Base-by-base conservation (phyloP, 2,797 vertebrate genomes). In the Neosilurus mollespiculum region DNA sequence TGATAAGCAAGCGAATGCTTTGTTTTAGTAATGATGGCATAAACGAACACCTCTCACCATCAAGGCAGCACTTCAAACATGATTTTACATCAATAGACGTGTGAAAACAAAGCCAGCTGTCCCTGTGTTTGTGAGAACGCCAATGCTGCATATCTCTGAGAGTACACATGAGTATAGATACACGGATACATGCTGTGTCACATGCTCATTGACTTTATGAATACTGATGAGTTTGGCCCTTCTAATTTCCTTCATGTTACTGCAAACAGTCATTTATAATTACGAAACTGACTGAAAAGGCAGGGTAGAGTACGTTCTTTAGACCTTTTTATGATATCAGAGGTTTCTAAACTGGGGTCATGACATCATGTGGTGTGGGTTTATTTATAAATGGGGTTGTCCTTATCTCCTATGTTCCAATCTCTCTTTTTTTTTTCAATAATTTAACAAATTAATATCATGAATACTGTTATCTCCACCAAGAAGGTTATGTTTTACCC, bases 21-120 rank as follows among this genome's bases (percentile, higher is more conserved):
- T 94, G 94, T 94, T 95, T 94, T 90, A 92, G 92, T 94, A 95
- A 94, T 94, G 93, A 94, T 22, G 90, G 92, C 93, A 93, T 94
- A 94, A 93, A 93, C 81, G 75, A 85, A 87, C 69, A 65, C 37
- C 78, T 85, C 70, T 83, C 89, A 87, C 89, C 90, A 87, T 89
- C 85, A 62, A 83, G 59, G 81, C 89, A 14, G 88, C 92, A 88
- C 90, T 88, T 91, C 90, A 90, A 91, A 91, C 90, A 92, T 87
- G 87, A 83, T 87, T 88, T 64, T 84, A 69, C 89, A 85, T 93
- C 92, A 85, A 90, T 91, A 87, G 83, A 61, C 62, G 83, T 84
- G 78, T 82, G 73, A 65, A 88, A 84, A 87, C 88, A 87, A 88
- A 89, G 66, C 84, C 79, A 54, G 76, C 81, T 78, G 65, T 11